Evolutionary conservation across 2,888 invertebrate genomes (phyloP).

Genomic region (Drosophila nr. medialis): DNA sequence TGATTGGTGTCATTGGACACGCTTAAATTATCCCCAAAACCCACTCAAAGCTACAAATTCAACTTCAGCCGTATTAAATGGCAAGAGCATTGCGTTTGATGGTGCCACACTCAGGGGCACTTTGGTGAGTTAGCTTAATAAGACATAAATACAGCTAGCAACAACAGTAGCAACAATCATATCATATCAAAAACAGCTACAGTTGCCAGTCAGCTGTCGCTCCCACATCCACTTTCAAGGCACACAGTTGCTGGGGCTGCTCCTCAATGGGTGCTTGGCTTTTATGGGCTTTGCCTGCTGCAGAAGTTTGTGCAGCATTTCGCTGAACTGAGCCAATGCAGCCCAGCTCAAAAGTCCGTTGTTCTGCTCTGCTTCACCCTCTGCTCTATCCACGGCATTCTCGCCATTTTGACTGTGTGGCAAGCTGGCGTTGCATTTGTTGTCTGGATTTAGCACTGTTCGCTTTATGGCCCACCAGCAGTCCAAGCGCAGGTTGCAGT

Average conservation of each 20-base stretch:
- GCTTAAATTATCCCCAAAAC: slow-evolving; percentile 2
- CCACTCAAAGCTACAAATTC: neutral
- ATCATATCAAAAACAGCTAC: slow-evolving; percentile 15
- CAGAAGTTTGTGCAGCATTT: slow-evolving; percentile 62
- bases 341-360: slow-evolving; percentile 8
- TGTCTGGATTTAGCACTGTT: slow-evolving; percentile 68
- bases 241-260: slow-evolving; percentile 18
- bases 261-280: slow-evolving; percentile 69
- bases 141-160: slow-evolving; percentile 46
- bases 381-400: neutral
- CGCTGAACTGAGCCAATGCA: slow-evolving; percentile 25
- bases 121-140: slow-evolving; percentile 48
- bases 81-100: slow-evolving; percentile 18
- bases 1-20: slow-evolving; percentile 49
- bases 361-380: neutral
- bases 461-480: slow-evolving; percentile 71
- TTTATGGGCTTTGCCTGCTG: slow-evolving; percentile 63
- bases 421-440: slow-evolving; percentile 60
- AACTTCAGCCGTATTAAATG: slow-evolving; percentile 4
- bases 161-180: slow-evolving; percentile 8
- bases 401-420: slow-evolving; percentile 48
- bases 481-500: slow-evolving; percentile 35
- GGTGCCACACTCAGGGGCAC: slow-evolving; percentile 26
- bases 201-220: slow-evolving; percentile 17
- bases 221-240: slow-evolving; percentile 8